Evolutionary conservation across 2,113 vertebrate species (phyloP).

Genomic region (Oreochromis aureus): DNA sequence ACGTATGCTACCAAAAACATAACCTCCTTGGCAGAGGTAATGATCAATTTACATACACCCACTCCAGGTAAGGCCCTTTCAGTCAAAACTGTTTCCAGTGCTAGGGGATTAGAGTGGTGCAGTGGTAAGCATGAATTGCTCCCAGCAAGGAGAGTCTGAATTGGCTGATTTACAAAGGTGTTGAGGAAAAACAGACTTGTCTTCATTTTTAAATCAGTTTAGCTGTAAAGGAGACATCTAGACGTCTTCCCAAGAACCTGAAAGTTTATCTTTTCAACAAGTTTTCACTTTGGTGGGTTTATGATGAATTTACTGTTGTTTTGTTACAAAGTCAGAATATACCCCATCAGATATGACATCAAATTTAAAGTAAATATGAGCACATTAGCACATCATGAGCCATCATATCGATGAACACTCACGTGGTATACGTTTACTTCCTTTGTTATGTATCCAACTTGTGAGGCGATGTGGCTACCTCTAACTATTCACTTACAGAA

Average conservation of each 20-base stretch:
- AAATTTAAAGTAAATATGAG: not conserved
- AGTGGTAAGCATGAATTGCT: not conserved
- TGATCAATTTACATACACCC: not conserved
- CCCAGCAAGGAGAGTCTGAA: not conserved
- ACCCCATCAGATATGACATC: not conserved
- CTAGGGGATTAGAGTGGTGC: not conserved
- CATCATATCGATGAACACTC: not conserved
- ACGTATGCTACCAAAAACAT: accelerated
- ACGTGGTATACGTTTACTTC: not conserved
- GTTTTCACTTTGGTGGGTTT: not conserved
- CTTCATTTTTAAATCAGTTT: not conserved
- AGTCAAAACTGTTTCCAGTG: not conserved
- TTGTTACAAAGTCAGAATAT: not conserved
- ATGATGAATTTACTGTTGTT: not conserved
- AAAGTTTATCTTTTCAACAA: not conserved
- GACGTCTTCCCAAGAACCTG: not conserved
- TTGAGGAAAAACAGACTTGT: not conserved
- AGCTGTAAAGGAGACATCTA: not conserved
- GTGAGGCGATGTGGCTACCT: not conserved
- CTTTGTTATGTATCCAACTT: not conserved
- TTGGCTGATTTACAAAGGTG: not conserved
- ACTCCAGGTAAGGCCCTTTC: not conserved
- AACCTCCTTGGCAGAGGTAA: not conserved
- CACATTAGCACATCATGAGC: not conserved
- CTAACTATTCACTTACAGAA: not conserved